A percentile compares a stretch with the other conserved stretches of the same genome.
Evolutionary conservation across 2,113 vertebrate genomes (phyloP).

Genomic region (Aix galericulata): DNA sequence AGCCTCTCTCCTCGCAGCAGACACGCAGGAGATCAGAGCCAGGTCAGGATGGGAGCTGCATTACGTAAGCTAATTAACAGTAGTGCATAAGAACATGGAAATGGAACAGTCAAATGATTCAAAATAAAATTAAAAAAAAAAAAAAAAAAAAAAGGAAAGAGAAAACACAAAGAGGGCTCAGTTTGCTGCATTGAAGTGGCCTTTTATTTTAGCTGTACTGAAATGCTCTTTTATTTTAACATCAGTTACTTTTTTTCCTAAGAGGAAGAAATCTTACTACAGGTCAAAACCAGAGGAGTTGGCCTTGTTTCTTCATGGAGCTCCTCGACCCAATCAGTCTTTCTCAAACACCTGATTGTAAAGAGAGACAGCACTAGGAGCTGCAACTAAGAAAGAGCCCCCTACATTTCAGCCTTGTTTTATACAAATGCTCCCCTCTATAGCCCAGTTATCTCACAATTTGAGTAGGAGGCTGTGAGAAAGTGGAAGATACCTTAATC

Average conservation of each 20-base stretch:
- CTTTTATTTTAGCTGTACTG: background rate
- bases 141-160: background rate
- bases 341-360: background rate
- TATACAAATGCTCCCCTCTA: background rate
- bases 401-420: background rate
- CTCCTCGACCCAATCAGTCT: background rate
- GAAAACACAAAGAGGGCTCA: background rate
- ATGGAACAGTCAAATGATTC: background rate
- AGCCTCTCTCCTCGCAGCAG: background rate
- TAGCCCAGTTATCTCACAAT: background rate
- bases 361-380: background rate
- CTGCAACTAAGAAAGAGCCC: background rate
- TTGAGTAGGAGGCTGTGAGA: background rate
- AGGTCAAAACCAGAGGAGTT: background rate
- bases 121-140: background rate
- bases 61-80: background rate
- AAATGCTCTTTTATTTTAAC: background rate
- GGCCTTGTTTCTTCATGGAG: background rate
- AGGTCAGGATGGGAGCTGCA: background rate
- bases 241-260: background rate
- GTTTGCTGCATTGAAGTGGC: background rate
- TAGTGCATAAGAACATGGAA: background rate
- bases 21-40: background rate
- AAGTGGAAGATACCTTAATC: background rate
- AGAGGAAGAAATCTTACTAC: background rate